A percentile compares a stretch with the other conserved stretches of the same genome.
Evolutionary conservation across 2,797 vertebrate species (phyloP).

Genomic region (Pipistrellus kuhlii): DNA sequence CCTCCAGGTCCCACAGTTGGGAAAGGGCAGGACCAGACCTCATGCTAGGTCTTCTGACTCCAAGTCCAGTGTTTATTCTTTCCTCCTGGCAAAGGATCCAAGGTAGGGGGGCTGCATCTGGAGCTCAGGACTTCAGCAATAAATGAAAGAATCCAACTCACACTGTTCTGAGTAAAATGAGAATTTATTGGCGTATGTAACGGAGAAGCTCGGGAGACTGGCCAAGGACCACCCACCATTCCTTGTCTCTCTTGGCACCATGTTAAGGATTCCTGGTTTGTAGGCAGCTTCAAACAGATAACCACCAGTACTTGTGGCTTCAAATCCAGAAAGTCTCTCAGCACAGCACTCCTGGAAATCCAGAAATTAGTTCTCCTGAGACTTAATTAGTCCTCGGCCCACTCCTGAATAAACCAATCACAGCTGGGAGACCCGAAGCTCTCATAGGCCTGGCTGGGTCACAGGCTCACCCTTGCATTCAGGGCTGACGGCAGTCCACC

Average conservation of each 20-base stretch:
- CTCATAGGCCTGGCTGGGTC: not conserved
- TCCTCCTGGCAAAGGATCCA: not conserved
- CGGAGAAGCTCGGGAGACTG: not conserved
- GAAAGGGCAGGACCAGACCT: not conserved
- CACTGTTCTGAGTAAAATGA: not conserved
- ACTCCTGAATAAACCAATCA: not conserved
- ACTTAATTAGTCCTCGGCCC: not conserved
- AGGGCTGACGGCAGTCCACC: not conserved
- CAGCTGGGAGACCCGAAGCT: not conserved
- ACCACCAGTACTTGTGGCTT: not conserved
- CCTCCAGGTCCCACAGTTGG: not conserved
- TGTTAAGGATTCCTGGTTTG: rapidly evolving
- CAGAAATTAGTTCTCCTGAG: not conserved
- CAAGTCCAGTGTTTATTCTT: not conserved
- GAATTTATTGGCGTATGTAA: not conserved
- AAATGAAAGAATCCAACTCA: not conserved
- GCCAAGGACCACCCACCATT: rapidly evolving
- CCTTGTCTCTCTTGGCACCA: not conserved
- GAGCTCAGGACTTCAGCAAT: not conserved
- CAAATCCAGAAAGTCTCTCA: not conserved
- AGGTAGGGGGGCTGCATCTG: not conserved
- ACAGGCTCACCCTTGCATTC: not conserved
- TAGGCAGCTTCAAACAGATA: not conserved
- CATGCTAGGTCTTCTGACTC: slow-evolving; percentile 3
- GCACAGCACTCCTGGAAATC: not conserved